These are phyloP conservation scores for Mesoligia furuncula DNA, from an alignment of 2,888 invertebrate genomes.

Conservation along the genomic window DNA sequence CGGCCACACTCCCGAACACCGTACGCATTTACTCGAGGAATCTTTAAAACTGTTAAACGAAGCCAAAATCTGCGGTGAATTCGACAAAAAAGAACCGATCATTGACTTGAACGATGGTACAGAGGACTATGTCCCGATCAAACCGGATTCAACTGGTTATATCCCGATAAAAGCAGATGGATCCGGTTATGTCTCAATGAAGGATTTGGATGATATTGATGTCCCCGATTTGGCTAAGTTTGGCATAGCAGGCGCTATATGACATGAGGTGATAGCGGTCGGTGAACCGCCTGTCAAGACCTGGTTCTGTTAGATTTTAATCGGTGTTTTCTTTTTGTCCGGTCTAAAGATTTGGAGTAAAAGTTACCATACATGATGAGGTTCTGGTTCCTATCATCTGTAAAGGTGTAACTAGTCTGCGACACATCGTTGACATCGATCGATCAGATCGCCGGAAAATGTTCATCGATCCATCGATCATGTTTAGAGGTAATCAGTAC, in stretches of 20 bases:
- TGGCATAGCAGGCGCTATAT: constrained; percentile 80
- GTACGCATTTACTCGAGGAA: constrained; percentile 84
- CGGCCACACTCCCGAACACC: constrained; percentile 81
- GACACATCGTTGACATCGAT: too few relatives aligned
- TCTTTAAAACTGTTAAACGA: constrained; percentile 86
- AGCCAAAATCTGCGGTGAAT: constrained; percentile 83
- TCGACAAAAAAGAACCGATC: constrained; percentile 82
- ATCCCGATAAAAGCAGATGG: constrained; percentile 75
- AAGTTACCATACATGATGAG: neutral
- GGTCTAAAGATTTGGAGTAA: neutral
- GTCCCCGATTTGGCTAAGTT: constrained; percentile 84
- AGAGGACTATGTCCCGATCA: constrained; percentile 85
- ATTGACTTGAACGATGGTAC: constrained; percentile 81
- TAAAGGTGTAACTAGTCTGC: too few relatives aligned
- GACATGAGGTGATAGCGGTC: constrained; percentile 82
- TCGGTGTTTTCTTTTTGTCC: neutral
- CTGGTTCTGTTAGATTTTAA: constrained; percentile 83
- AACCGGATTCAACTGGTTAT: constrained; percentile 75
- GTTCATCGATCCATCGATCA: neutral
- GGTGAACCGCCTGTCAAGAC: constrained; percentile 86
- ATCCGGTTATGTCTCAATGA: constrained; percentile 67
- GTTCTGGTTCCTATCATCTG: neutral
- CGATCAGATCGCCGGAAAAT: too few relatives aligned
- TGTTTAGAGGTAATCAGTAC: neutral
- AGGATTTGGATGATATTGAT: constrained; percentile 81